phyloP scores from a whole-genome alignment of 2,113 vertebrate species.

The Cichladusa arquata region DNA sequence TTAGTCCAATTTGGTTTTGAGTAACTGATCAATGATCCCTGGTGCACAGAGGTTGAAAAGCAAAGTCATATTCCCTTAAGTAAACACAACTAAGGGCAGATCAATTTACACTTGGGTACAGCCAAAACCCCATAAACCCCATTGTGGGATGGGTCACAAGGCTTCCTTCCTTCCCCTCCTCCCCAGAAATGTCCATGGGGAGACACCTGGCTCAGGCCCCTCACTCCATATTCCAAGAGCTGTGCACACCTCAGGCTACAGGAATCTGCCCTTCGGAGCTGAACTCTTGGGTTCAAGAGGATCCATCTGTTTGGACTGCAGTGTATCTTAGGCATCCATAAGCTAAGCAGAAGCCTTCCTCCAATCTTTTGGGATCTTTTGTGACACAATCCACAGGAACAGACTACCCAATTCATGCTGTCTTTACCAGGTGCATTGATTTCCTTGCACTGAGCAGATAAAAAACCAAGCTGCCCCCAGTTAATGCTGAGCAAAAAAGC shows the following conservation, averaged over 20 bases:
- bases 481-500: not conserved
- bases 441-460: not conserved
- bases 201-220: not conserved
- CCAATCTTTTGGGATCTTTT: not conserved
- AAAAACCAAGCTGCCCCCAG: not conserved
- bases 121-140: not conserved
- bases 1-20: not conserved
- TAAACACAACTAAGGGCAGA: not conserved
- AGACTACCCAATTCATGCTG: accelerated
- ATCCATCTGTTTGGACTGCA: not conserved
- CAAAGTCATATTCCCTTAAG: not conserved
- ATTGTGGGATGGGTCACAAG: accelerated
- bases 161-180: not conserved
- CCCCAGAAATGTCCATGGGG: not conserved
- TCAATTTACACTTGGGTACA: not conserved
- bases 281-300: not conserved
- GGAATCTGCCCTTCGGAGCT: not conserved
- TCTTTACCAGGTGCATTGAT: not conserved
- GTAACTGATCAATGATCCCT: not conserved
- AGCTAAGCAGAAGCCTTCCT: not conserved
- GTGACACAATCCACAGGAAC: not conserved
- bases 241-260: not conserved
- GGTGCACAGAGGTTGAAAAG: not conserved
- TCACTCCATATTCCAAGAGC: not conserved
- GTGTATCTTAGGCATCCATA: not conserved